Percentiles rank a stretch among this genome's conserved stretches.
Evolutionary conservation across 1,140 invertebrate species (phyloP).

Genomic region (Achatina immaculata): DNA sequence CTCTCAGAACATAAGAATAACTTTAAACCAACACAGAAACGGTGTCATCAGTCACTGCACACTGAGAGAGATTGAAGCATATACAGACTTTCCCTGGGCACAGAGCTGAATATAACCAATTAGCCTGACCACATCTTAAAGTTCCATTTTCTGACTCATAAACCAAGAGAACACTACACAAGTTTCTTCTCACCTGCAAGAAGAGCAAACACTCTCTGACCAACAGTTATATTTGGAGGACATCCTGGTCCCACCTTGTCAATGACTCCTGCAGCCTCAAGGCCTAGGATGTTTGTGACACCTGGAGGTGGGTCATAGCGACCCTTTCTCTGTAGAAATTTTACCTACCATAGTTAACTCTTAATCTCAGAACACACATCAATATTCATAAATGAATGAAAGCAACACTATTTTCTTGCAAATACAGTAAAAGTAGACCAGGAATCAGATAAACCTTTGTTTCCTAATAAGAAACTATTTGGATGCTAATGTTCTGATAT

Average conservation of each 20-base stretch:
- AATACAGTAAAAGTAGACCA: background rate
- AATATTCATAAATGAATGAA: background rate
- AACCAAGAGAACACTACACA: too few relatives aligned
- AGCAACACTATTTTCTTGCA: background rate
- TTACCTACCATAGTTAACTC: background rate
- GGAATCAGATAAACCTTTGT: background rate
- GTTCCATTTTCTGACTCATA: too few relatives aligned
- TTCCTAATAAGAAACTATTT: background rate
- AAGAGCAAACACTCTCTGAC: constrained; percentile 68
- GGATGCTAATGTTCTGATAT: background rate
- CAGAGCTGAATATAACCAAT: too few relatives aligned
- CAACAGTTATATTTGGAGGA: constrained; percentile 54
- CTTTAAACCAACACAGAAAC: too few relatives aligned
- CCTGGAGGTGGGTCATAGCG: constrained; percentile 65
- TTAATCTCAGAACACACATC: too few relatives aligned
- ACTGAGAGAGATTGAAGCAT: too few relatives aligned
- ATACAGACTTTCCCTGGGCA: too few relatives aligned
- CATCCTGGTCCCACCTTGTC: constrained; percentile 55
- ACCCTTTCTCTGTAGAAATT: constrained; percentile 63
- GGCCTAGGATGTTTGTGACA: constrained; percentile 65
- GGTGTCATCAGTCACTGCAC: too few relatives aligned
- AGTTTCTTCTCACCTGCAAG: constrained; percentile 63
- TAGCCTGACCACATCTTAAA: too few relatives aligned
- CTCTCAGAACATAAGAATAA: too few relatives aligned
- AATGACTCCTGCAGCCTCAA: constrained; percentile 68